phyloP scores from a whole-genome alignment of 2,797 vertebrate species.

The Huso huso region DNA sequence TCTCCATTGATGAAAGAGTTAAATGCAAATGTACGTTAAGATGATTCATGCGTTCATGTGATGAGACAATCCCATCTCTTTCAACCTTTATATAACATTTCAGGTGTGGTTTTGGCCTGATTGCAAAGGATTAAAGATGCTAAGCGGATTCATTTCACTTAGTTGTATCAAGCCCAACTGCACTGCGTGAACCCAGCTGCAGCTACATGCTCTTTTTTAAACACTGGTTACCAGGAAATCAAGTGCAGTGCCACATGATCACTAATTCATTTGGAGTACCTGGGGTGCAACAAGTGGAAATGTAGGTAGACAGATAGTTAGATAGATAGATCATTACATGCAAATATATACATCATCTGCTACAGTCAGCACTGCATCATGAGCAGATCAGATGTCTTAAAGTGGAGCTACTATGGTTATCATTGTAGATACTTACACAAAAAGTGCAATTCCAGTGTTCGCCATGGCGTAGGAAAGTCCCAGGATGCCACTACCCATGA shows the following conservation, averaged over 20 bases:
- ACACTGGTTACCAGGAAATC: constrained; percentile 14
- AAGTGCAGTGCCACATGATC: background rate
- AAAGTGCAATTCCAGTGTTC: constrained; percentile 95
- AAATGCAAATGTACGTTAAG: background rate
- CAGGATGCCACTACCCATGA: constrained; percentile 97
- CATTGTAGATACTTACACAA: constrained; percentile 77
- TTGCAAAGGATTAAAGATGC: constrained; percentile 36
- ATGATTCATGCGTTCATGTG: constrained; percentile 25
- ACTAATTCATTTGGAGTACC: background rate
- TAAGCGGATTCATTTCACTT: constrained; percentile 37
- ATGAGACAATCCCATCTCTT: background rate
- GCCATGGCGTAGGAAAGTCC: constrained; percentile 97
- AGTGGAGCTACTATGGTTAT: background rate
- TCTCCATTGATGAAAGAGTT: too few species aligned
- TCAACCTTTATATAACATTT: constrained; percentile 35
- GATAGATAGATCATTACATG: too few species aligned
- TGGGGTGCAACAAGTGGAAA: background rate
- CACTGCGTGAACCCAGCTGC: background rate
- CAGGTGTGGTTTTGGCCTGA: constrained; percentile 14
- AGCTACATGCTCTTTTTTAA: constrained; percentile 22
- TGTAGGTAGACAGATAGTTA: background rate
- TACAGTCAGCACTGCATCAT: constrained; percentile 13
- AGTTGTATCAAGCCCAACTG: background rate
- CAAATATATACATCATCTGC: background rate
- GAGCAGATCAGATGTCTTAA: constrained; percentile 1